Base-by-base conservation (phyloP, 2,113 vertebrate species). In the Phaethon lepturus region DNA sequence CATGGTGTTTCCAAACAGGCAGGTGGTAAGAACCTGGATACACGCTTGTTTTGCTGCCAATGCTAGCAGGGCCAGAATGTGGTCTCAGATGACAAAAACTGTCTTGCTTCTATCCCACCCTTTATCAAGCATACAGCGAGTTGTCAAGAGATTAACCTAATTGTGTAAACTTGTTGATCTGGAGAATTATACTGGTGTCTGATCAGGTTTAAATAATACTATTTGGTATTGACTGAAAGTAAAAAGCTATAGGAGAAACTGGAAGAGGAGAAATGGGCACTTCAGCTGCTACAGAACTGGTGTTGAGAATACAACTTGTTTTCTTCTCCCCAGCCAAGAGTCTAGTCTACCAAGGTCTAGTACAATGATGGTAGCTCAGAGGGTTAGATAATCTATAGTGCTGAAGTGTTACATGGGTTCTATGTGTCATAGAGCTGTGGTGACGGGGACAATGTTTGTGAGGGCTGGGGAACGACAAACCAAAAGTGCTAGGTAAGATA, bases 1-100 rank as follows among this genome's bases (percentile, higher is more conserved):
- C 2, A 1, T 11, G 17, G 15, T 79, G 49, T 31, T 82, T 26
- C n/a, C 1, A 0, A 38, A 18, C 33, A 78, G 10, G 16, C 3
- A 0, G 47, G 17, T 73, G 52, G 13, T 40, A 24, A 52, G 76
- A 90, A 19, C 29, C 35, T 74, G 4, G 10, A 8, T 73, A 50
- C 28, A 6, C 40, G 9, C 44, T 55, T 31, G 23, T 23, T 7
- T 76, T 59, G 24, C 50, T 67, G 31, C n/a, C 38, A 16, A 1
- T 33, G 12, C 10, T 38, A 22, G n/a, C 5, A 25, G 44, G 45
- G 19, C 26, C 56, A 31, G 56, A 58, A 35, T 38, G 26, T 22
- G 31, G 13, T 59, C 49, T 74, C 35, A 9, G 40, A 28, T 69
- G 55, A 60, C n/a, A 49, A 38, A 50, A 74, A 44, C 38, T 11